Evolutionary conservation across 2,113 vertebrate species (phyloP), one percentile per base, ranked within the genome.

Genomic region (Dermatemys mawii): DNA sequence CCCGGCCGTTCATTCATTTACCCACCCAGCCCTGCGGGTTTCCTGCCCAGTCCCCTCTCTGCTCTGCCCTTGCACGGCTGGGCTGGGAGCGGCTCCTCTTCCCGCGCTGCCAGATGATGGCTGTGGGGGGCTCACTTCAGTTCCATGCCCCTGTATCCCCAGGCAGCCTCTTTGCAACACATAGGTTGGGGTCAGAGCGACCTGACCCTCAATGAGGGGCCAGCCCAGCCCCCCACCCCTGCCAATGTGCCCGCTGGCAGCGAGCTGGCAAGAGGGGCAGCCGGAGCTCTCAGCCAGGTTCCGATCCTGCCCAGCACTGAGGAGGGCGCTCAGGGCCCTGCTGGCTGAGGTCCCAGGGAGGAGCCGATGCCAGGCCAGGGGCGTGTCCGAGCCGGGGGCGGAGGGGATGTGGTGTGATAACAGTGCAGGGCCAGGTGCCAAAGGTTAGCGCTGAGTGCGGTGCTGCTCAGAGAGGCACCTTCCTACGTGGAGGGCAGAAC

Each of bases 311-410:
- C 63, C 35, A 9, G 35, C 1, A 32, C 35, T n/a, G 32, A 63
- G 60, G 57, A 11, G 90, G 88, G 90, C 41, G 87, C 92, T 89
- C 94, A 94, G 94, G 41, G 48, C 76, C 83, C 14, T 1, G 0
- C 90, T 1, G 76, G 84, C 91, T 94, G 84, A 3, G 21, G 22
- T 3, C 95, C 21, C 53, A 81, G 87, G 78, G 41, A 75, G 24
- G 26, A 1, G 81, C 1, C 44, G 82, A 86, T 24, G 79, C 50
- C 0, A 76, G 41, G 73, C 41, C 24, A 41, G 76, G 95, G 96
- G 93, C 90, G 90, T 27, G 0, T 27, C 5, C 90, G 85, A 32
- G 97, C 96, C 95, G 96, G 80, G 4, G 46, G 29, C n/a, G 48
- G 67, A 3, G 93, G 83, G 79, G 44, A 51, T 1, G 7, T n/a